phyloP scores from a whole-genome alignment of 2,888 invertebrate genomes.

The Drosophila aldrichi region DNA sequence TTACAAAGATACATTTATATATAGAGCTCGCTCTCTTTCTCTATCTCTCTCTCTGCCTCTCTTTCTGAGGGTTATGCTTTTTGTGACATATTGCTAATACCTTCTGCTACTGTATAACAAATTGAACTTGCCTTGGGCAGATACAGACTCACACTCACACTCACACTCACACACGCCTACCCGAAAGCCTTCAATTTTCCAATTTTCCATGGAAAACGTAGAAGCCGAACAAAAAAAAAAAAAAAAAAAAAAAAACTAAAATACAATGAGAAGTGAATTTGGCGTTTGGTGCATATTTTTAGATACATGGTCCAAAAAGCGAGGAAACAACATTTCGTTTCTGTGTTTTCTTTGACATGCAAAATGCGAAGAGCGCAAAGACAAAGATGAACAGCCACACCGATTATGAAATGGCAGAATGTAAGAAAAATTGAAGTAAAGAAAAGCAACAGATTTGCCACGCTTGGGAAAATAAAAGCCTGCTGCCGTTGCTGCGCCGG shows the following conservation, averaged over 20 bases:
- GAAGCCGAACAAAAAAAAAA: neutral
- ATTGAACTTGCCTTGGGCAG: conserved; percentile 28
- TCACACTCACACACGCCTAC: conserved; percentile 31
- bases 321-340: neutral
- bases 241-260: neutral
- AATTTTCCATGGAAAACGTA: conserved; percentile 43
- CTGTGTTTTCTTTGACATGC: conserved; percentile 65
- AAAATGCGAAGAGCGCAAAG: conserved; percentile 62
- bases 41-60: neutral
- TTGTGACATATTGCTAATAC: neutral
- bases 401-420: conserved; percentile 67
- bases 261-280: conserved; percentile 40
- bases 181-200: conserved; percentile 43
- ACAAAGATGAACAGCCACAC: conserved; percentile 14
- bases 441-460: conserved; percentile 49
- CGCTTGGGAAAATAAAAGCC: conserved; percentile 54
- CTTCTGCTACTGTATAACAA: conserved; percentile 10
- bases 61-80: neutral
- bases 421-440: conserved; percentile 21
- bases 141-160: neutral
- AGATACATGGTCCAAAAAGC: conserved; percentile 50
- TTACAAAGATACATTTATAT: neutral
- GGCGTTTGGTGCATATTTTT: conserved; percentile 60
- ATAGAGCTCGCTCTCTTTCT: neutral
- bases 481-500: conserved; percentile 4